Base-by-base conservation (phyloP, 2,888 invertebrate genomes). In the Leistus spinibarbis region DNA sequence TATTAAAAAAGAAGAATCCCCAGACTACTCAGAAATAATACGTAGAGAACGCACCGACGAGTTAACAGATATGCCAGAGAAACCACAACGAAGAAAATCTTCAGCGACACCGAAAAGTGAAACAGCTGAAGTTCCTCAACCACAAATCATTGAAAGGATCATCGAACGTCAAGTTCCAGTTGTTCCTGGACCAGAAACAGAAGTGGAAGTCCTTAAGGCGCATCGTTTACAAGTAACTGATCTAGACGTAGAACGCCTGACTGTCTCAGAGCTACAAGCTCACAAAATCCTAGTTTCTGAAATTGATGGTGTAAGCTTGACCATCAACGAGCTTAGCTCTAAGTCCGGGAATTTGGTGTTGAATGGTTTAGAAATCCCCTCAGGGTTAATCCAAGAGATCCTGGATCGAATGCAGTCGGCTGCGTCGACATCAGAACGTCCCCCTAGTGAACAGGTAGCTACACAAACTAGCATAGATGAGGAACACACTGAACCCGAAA, bases 261-360 rank as follows among this genome's bases (percentile, higher is more conserved):
- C 91, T 78, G 95, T 95, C 0, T 91, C 92, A 75, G 93, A 94
- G 80, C 85, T 95, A 57, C 91, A 94, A 83, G 94, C 95, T 0
- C 91, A 91, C 72, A 93, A 92, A 83, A 93, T 95, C 77, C 87
- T 92, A 67, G 94, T 95, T 0, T 94, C 94, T 0, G 94, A 95
- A 83, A 90, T 95, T 76, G 94, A 95, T 81, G 92, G 94, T 4
- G 88, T 90, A 79, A 90, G 91, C 53, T 88, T 95, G 78, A 91
- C 90, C 77, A 90, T 93, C 0, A 89, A 91, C 67, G 94, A 95
- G 81, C 86, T 94, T 76, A 90, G 90, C 79, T 91, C 93, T 4
- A 91, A 90, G 81, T 89, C 90, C 0, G 92, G 92, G 0, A 90
- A 91, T 79, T 86, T 93, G 77, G 89, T 90, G 69, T 88, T 92